Base-by-base conservation (phyloP, 2,888 invertebrate species). In the Desoria tigrina region DNA sequence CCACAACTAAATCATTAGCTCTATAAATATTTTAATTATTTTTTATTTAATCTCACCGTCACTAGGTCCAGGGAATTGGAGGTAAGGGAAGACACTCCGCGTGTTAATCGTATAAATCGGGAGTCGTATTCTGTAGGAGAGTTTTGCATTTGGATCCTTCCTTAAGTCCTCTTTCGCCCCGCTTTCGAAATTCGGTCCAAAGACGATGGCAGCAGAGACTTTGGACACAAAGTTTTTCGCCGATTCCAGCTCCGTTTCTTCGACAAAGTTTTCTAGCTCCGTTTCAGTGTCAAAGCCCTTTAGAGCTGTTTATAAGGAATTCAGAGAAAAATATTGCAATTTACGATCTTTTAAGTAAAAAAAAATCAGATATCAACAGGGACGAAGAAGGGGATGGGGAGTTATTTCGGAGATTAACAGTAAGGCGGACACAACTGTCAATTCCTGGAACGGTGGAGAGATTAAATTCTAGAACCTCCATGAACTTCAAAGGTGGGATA, bases 31-130 rank as follows among this genome's bases (percentile, higher is more conserved):
- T n/a, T n/a, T n/a, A n/a, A n/a, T n/a, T n/a, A n/a, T n/a, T n/a
- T n/a, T n/a, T n/a, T n/a, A n/a, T n/a, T n/a, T 32, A 45, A 45
- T 16, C 61, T 63, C 59, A 71, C 68, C 68, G 24, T 68, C 65
- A 50, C 66, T 64, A 21, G 71, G 71, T 3, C 71, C 71, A 18
- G 71, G 68, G 4, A 68, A 68, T 45, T 71, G 68, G 21, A 71
- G 28, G 16, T 42, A 56, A 32, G 66, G 61, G 16, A 59, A 59
- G 11, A 61, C 18, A 32, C 61, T 49, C 42, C 60, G 55, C 28
- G 68, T 68, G 32, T 62, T 53, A 50, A 68, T 68, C 9, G 68
- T 68, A 39, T 68, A 68, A n/a, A 68, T 23, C 1, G 68, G 65
- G 24, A 68, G 62, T 24, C 72, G 66, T n/a, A 72, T 68, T 23